phyloP scores from a whole-genome alignment of 1,140 invertebrate genomes.

The Heliconius congener region DNA sequence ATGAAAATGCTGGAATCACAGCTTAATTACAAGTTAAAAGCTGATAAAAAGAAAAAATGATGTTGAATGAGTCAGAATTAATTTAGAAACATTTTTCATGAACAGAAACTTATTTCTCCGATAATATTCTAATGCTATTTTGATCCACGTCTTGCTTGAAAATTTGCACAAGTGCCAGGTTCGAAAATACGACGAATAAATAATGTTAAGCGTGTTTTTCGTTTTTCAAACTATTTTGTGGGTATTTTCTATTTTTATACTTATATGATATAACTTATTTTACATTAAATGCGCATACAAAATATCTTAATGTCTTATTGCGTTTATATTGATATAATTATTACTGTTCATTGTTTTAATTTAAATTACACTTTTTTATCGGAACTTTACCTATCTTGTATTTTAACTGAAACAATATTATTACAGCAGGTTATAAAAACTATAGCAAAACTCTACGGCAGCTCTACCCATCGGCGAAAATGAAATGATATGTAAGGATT shows the following conservation, averaged over 20 bases:
- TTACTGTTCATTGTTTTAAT: neutral
- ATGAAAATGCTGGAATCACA: constrained; percentile 66
- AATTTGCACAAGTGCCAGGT: no score
- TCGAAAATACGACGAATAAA: neutral
- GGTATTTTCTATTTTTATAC: no score
- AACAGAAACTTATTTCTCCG: no score
- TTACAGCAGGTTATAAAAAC: no score
- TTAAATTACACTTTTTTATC: neutral
- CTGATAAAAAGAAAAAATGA: constrained; percentile 59
- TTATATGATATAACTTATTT: no score
- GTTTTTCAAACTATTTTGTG: no score
- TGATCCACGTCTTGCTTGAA: no score
- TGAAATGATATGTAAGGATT: neutral
- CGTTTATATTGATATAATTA: neutral
- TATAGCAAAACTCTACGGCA: neutral
- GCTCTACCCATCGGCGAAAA: constrained; percentile 16
- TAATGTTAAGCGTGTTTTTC: neutral
- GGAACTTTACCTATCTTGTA: no score
- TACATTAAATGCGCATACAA: neutral
- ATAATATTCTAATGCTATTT: no score
- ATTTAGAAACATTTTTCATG: no score
- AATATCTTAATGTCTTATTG: neutral
- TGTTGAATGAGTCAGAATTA: no score
- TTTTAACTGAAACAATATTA: no score
- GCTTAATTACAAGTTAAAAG: constrained; percentile 58